These are phyloP conservation scores for Cherax destructor DNA, from an alignment of 1,140 invertebrate genomes.

Conservation along the genomic window DNA sequence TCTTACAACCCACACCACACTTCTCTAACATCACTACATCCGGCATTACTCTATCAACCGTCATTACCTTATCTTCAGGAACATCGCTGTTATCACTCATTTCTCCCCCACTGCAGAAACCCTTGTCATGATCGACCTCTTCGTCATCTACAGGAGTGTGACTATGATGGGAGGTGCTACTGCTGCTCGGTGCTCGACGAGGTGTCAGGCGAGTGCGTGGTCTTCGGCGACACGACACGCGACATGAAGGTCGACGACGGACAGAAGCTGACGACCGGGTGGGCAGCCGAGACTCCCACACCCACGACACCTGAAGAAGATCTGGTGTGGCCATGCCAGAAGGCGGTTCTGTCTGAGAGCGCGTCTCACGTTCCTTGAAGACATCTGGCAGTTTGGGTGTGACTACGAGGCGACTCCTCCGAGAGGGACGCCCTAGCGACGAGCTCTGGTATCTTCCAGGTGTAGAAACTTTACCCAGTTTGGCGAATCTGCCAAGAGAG, in stretches of 20 bases:
- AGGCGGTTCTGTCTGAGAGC: constrained; percentile 42
- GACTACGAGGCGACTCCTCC: constrained; percentile 15
- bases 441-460: constrained; percentile 22
- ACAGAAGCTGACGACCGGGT: neutral
- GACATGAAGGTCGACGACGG: constrained; percentile 39
- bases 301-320: constrained; percentile 41
- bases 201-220: neutral
- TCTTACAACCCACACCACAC: neutral
- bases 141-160: neutral
- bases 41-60: neutral
- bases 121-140: neutral
- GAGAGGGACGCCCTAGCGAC: constrained; percentile 14
- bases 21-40: neutral
- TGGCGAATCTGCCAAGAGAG: neutral
- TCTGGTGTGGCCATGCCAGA: constrained; percentile 11
- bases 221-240: constrained; percentile 27
- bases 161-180: neutral
- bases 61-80: neutral
- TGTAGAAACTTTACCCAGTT: neutral
- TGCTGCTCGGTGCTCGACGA: constrained; percentile 10
- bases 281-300: constrained; percentile 27
- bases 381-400: constrained; percentile 8
- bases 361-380: neutral
- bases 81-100: neutral
- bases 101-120: constrained; percentile 9